Percentiles rank a stretch among this genome's conserved stretches.
Evolutionary conservation across 2,888 invertebrate species (phyloP).

Genomic region (Stenotaenia linearis): DNA sequence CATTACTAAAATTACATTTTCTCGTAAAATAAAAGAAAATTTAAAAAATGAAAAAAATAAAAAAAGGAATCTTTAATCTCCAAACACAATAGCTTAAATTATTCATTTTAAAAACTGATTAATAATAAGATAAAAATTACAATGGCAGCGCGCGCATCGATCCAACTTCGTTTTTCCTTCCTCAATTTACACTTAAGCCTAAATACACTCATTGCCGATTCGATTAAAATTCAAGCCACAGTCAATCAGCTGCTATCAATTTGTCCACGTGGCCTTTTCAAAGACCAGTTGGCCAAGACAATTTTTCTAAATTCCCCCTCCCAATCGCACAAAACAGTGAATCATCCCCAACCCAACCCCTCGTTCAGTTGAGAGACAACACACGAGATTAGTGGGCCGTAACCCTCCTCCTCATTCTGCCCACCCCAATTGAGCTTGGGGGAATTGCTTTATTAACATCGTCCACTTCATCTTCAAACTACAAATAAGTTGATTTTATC

Average conservation of each 20-base stretch:
- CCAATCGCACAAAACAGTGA: not conserved
- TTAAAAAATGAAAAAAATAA: not conserved
- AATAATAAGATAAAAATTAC: not conserved
- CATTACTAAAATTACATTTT: constrained; percentile 21
- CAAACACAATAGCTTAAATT: constrained; percentile 12
- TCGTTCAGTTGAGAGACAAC: not conserved
- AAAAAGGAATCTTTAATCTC: not conserved
- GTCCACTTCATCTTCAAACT: constrained; percentile 20
- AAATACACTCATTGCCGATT: not conserved
- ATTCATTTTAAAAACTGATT: constrained; percentile 26
- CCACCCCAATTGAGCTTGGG: constrained; percentile 19
- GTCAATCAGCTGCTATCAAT: constrained; percentile 24
- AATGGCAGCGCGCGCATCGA: not conserved
- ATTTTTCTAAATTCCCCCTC: not conserved
- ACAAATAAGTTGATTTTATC: constrained; percentile 18
- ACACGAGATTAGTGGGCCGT: constrained; percentile 23
- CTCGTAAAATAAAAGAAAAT: not conserved
- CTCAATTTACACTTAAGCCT: constrained; percentile 19
- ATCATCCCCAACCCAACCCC: constrained; percentile 4
- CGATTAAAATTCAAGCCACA: constrained; percentile 16
- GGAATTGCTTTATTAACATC: constrained; percentile 26
- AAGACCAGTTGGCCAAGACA: constrained; percentile 2
- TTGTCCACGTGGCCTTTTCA: constrained; percentile 22
- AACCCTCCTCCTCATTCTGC: constrained; percentile 12
- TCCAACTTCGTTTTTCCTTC: not conserved